Evolutionary conservation across 2,113 vertebrate genomes (phyloP).

Genomic region (Ameiurus melas): DNA sequence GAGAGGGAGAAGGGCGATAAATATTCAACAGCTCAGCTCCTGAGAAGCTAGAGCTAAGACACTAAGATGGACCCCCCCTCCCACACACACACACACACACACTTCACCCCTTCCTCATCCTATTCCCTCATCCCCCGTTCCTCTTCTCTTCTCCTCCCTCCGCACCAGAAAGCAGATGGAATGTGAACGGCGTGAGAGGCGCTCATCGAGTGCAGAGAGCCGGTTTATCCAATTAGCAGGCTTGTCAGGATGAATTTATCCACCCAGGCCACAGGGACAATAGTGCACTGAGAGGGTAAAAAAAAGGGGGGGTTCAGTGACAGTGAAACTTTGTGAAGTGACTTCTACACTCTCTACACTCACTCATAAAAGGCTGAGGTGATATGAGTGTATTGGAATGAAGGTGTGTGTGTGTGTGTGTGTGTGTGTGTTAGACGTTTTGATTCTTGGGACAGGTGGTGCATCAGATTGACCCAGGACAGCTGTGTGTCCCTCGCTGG

Average conservation of each 20-base stretch:
- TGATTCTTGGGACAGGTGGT: constrained; percentile 47
- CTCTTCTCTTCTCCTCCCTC: constrained; percentile 60
- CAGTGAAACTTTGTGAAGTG: constrained; percentile 72
- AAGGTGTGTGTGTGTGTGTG: constrained; percentile 34
- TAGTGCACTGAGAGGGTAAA: constrained; percentile 59
- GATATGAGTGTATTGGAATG: constrained; percentile 38
- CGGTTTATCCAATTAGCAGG: constrained; percentile 98
- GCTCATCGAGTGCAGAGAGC: constrained; percentile 77
- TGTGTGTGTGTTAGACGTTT: constrained; percentile 12
- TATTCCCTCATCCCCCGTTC: constrained; percentile 40
- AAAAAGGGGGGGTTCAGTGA: constrained; percentile 59
- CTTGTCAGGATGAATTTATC: constrained; percentile 99
- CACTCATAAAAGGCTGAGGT: background rate
- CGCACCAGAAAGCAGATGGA: constrained; percentile 78
- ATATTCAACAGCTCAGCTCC: constrained; percentile 91
- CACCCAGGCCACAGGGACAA: constrained; percentile 72
- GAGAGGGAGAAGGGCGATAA: constrained; percentile 77
- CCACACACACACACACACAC: background rate
- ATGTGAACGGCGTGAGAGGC: constrained; percentile 82
- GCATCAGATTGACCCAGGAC: constrained; percentile 29
- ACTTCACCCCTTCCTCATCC: constrained; percentile 24
- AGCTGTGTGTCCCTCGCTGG: constrained; percentile 40
- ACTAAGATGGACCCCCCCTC: constrained; percentile 41
- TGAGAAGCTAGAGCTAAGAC: constrained; percentile 65
- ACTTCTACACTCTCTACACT: constrained; percentile 55